Conservation (phyloP, 2,888 invertebrate genomes). For the Phengaris arion region DNA sequence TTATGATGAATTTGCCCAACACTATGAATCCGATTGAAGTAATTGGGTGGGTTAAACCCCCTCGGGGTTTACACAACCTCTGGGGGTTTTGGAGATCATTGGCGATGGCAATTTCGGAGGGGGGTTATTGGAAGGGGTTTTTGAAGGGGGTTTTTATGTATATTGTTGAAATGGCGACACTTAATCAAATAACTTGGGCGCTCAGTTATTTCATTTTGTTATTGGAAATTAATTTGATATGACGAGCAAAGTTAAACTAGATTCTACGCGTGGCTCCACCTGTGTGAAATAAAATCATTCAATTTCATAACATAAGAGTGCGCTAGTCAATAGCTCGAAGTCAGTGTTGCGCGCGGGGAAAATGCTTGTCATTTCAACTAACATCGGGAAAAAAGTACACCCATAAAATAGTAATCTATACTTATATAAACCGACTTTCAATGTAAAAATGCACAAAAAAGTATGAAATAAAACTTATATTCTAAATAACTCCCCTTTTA, state of each 20-base stretch:
- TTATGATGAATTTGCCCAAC: slow-evolving; percentile 31
- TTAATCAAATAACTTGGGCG: slow-evolving; percentile 16
- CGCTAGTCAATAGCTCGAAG: too few relatives aligned
- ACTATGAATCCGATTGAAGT: slow-evolving; percentile 33
- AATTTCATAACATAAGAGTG: too few relatives aligned
- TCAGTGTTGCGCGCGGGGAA: too few relatives aligned
- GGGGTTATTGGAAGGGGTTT: too few relatives aligned
- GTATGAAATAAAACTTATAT: too few relatives aligned
- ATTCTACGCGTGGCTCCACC: neutral
- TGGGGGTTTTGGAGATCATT: neutral
- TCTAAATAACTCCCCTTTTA: too few relatives aligned
- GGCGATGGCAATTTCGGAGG: neutral
- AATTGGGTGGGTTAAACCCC: slow-evolving; percentile 23
- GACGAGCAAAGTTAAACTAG: neutral
- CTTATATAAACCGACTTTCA: too few relatives aligned
- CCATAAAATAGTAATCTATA: too few relatives aligned
- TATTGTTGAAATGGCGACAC: slow-evolving; percentile 4
- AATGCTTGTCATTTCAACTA: too few relatives aligned
- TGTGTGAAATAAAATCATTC: too few relatives aligned
- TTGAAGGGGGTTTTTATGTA: neutral
- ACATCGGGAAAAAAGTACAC: too few relatives aligned
- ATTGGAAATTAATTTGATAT: slow-evolving; percentile 5
- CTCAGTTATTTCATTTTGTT: neutral
- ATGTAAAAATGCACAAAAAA: too few relatives aligned
- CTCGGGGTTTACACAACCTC: neutral